These are phyloP conservation scores for Metellina segmentata DNA, from an alignment of 2,888 invertebrate species.

Conservation along the genomic window DNA sequence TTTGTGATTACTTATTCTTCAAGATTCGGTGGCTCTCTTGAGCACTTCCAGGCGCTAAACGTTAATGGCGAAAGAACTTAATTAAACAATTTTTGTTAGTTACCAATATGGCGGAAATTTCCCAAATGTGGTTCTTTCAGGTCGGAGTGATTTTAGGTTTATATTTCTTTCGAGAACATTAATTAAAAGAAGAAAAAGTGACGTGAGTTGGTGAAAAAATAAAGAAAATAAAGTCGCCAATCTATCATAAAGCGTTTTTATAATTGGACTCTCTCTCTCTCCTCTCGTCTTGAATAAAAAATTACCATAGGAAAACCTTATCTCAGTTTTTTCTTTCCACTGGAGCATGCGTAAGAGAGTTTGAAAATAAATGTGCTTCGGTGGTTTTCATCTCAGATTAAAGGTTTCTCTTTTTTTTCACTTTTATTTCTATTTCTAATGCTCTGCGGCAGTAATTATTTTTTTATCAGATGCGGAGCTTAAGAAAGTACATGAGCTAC, in stretches of 20 bases:
- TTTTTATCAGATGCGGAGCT: too few species aligned
- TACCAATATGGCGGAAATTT: not conserved
- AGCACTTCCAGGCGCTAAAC: not conserved
- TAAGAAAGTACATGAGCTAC: too few species aligned
- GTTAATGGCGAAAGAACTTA: slow-evolving; percentile 40
- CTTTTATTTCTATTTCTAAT: not conserved
- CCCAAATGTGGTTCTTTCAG: not conserved
- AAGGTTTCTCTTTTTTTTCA: not conserved
- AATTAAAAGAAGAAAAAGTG: not conserved
- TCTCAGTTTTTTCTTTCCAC: not conserved
- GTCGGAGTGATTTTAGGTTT: slow-evolving; percentile 9
- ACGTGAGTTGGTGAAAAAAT: not conserved
- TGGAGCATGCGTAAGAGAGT: not conserved
- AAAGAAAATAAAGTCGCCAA: not conserved
- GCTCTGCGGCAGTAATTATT: too few species aligned
- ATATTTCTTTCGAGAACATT: slow-evolving; percentile 1
- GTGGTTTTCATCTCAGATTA: not conserved
- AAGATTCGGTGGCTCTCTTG: too few species aligned
- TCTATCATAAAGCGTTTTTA: not conserved
- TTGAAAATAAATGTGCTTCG: not conserved
- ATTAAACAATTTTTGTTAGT: slow-evolving; percentile 54
- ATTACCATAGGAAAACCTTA: not conserved
- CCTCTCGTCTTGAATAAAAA: not conserved
- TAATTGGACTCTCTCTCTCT: too few species aligned
- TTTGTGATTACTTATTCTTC: not conserved